Base-by-base conservation (phyloP, 2,113 vertebrate species). In the Noturus placidus region DNA sequence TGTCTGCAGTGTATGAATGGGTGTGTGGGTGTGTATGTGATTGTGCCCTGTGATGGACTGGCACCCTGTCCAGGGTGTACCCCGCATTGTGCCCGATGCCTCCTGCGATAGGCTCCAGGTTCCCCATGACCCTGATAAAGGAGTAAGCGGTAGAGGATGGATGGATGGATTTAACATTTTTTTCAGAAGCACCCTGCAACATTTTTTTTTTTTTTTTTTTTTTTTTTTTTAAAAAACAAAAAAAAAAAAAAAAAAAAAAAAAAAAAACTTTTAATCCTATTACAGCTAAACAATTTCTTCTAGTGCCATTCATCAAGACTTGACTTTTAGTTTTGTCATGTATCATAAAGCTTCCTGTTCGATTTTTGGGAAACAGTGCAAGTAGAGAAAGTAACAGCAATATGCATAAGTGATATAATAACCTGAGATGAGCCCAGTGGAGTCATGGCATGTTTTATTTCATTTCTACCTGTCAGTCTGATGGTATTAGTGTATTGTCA, bases 401-500 rank as follows among this genome's bases (percentile, higher is more conserved):
- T 61, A 52, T 50, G n/a, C 42, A 54, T 38, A 78, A 79, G 59
- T 56, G n/a, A 69, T 20, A 56, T 70, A 63, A 81, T 69, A 56
- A 52, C 46, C 76, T 80, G 33, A 86, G 67, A 69, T 56, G 46
- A 69, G 6, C 63, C 57, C 76, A 80, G 50, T 70, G 50, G n/a
- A 67, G 63, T 87, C 56, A 76, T 76, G 81, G 30, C 30, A 52
- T 87, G 54, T 52, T 59, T 52, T 61, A 52, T 87, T 83, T 30
- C 56, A 52, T 87, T 83, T 30, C 56, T 35, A 56, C 81, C 67
- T 65, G 17, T 83, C 86, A 61, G 56, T 52, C 56, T 76, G 80
- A 52, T 63, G 69, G 42, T 82, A n/a, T 81, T 87, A 67, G 77
- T 57, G 77, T 81, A 4, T 74, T 82, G 79, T 83, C 78, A 63